Percentiles rank a stretch among this genome's conserved stretches.
phyloP scores from a whole-genome alignment of 2,888 invertebrate species.

The Pheosia tremula region DNA sequence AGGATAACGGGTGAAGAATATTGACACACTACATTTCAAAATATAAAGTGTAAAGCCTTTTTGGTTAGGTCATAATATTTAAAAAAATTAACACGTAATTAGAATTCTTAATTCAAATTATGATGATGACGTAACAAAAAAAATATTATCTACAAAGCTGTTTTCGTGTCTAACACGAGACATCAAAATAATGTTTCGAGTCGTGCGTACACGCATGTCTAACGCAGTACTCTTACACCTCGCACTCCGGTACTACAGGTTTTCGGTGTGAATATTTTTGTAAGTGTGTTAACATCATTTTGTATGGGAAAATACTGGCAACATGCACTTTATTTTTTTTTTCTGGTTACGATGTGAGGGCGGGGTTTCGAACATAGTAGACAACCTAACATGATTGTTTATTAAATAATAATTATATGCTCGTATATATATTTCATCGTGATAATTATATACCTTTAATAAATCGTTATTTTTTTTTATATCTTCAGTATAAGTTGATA shows the following conservation, averaged over 20 bases:
- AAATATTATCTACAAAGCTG: not conserved
- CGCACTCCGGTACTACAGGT: slow-evolving; percentile 43
- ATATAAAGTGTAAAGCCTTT: too few relatives aligned
- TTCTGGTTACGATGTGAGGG: not conserved
- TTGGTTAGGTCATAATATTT: too few relatives aligned
- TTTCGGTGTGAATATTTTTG: slow-evolving; percentile 51
- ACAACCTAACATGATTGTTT: not conserved
- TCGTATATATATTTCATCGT: not conserved
- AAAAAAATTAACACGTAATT: too few relatives aligned
- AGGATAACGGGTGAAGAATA: too few relatives aligned
- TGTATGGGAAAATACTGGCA: slow-evolving; percentile 3
- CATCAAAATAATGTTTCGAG: slow-evolving; percentile 8
- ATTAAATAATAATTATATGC: not conserved
- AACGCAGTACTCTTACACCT: slow-evolving; percentile 32
- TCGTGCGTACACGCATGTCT: slow-evolving; percentile 25
- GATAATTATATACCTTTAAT: too few relatives aligned
- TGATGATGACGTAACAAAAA: not conserved
- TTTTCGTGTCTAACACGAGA: not conserved
- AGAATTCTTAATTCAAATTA: too few relatives aligned
- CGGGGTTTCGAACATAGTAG: not conserved
- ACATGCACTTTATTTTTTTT: slow-evolving; percentile 1
- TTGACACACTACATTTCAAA: too few relatives aligned
- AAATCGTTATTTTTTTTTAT: not conserved
- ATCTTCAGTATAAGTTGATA: too few relatives aligned
- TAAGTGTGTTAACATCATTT: slow-evolving; percentile 6